Evolutionary conservation across 2,888 invertebrate genomes (phyloP).

Genomic region (Calameuta pallipes): DNA sequence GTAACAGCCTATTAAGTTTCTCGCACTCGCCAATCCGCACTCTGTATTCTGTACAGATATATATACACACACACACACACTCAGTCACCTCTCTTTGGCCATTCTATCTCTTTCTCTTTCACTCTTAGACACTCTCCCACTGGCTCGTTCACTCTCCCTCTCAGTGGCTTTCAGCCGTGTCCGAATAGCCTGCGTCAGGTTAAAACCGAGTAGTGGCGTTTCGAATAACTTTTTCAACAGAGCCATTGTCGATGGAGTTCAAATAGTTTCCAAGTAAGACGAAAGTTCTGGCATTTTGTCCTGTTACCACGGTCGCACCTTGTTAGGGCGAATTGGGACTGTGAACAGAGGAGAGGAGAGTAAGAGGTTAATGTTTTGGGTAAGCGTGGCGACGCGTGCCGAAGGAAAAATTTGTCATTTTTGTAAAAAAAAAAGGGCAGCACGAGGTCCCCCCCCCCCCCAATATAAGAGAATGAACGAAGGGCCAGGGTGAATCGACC

Average conservation of each 20-base stretch:
- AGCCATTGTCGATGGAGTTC: no score
- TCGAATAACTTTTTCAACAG: no score
- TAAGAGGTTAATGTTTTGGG: background rate
- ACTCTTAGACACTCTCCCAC: conserved; percentile 9
- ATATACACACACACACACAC: background rate
- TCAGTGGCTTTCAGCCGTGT: background rate
- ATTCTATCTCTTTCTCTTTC: conserved; percentile 17
- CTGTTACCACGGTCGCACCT: background rate
- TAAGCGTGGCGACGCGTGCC: conserved; percentile 44
- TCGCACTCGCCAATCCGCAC: conserved; percentile 1
- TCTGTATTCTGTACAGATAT: conserved; percentile 8
- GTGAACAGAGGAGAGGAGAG: background rate
- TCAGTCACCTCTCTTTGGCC: conserved; percentile 18
- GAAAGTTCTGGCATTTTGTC: background rate
- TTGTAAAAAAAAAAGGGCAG: background rate
- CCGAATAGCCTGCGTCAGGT: no score
- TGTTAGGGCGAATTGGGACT: background rate
- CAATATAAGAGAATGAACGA: background rate
- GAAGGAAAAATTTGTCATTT: conserved; percentile 26
- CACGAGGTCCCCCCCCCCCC: background rate
- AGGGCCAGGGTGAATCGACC: conserved; percentile 4
- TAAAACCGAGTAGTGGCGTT: no score
- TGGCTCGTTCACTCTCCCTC: background rate
- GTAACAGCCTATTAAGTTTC: background rate
- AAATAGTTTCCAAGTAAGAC: background rate